These are phyloP conservation scores for Malthinus seriepunctatus DNA, from an alignment of 2,888 invertebrate species.

Conservation along the genomic window DNA sequence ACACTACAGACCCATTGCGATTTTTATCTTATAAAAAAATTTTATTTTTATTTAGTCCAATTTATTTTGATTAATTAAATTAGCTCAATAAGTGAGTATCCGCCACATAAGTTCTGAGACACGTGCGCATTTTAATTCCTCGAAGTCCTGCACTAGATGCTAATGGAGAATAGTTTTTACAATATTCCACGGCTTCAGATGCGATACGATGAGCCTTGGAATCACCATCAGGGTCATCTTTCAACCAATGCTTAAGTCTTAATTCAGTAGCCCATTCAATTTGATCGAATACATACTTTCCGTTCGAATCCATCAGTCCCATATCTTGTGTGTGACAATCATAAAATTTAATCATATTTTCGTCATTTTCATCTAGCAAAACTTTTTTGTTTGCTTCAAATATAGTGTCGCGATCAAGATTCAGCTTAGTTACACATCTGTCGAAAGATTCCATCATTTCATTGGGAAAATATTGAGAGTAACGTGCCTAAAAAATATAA, in stretches of 20 bases:
- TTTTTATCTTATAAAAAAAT: no score
- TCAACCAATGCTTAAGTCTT: not conserved
- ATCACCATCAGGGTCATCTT: not conserved
- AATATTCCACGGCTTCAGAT: not conserved
- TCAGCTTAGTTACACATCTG: no score
- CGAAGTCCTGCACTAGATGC: not conserved
- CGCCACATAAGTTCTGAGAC: not conserved
- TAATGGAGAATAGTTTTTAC: not conserved
- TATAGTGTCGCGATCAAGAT: no score
- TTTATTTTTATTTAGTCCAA: no score
- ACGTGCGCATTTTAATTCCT: constrained; percentile 3
- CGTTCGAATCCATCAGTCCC: not conserved
- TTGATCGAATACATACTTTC: not conserved
- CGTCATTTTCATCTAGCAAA: not conserved
- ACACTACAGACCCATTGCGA: no score
- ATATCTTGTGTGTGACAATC: not conserved
- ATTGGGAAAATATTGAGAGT: no score
- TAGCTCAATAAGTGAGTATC: not conserved
- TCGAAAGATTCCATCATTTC: no score
- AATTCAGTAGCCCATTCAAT: not conserved
- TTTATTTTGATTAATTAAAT: no score
- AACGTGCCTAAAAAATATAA: no score
- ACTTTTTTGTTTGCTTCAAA: no score
- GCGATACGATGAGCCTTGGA: not conserved
- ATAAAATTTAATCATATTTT: not conserved